phyloP scores from a whole-genome alignment of 1,140 invertebrate species.

The Gonatopus flavifemur region DNA sequence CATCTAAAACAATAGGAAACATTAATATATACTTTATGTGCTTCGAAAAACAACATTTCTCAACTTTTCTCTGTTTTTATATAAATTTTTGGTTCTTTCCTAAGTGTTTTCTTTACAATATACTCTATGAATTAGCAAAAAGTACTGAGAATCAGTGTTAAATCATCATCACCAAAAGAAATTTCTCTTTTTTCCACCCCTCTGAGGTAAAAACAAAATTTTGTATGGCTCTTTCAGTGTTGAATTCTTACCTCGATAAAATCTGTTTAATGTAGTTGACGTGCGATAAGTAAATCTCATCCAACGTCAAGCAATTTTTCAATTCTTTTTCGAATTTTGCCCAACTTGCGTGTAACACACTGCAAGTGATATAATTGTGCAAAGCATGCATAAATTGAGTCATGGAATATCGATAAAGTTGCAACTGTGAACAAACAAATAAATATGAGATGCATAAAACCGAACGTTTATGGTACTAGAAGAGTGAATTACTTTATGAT shows the following conservation, averaged over 20 bases:
- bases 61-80: not conserved
- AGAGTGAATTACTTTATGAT: slow-evolving; percentile 41
- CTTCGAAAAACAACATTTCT: not conserved
- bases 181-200: slow-evolving; percentile 2
- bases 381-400: slow-evolving; percentile 71
- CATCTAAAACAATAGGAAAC: slow-evolving; percentile 59
- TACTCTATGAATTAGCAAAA: no score
- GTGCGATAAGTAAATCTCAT: slow-evolving; percentile 70
- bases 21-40: no score
- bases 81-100: no score
- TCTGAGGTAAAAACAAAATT: slow-evolving; percentile 7
- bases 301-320: slow-evolving; percentile 63
- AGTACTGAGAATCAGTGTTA: no score
- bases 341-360: slow-evolving; percentile 72
- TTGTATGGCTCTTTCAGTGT: not conserved
- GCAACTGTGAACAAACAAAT: slow-evolving; percentile 46
- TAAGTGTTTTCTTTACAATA: no score
- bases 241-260: slow-evolving; percentile 56
- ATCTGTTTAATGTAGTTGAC: slow-evolving; percentile 73
- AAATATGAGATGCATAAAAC: not conserved
- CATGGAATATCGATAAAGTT: slow-evolving; percentile 71
- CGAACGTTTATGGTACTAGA: not conserved
- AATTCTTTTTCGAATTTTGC: slow-evolving; percentile 68
- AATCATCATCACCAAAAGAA: not conserved
- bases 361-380: slow-evolving; percentile 72